Base-by-base conservation (phyloP, 2,888 invertebrate species). In the Homarus gammarus region DNA sequence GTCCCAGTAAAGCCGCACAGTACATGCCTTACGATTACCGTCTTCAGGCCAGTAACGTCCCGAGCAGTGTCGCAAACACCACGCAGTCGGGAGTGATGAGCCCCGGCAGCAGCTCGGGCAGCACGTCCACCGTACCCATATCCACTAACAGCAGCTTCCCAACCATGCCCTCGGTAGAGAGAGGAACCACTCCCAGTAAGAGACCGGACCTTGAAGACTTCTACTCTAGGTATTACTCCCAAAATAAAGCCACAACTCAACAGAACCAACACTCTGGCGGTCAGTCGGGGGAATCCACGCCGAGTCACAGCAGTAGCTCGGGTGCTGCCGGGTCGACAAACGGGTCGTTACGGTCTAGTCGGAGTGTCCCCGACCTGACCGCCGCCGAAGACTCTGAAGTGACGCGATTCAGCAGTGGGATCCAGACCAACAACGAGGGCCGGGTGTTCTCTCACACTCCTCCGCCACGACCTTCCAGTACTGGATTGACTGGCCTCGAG, bases 341-440 rank as follows among this genome's bases (percentile, higher is more conserved):
- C n/a, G 89, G 88, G n/a, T 82, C 90, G 1, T 33, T 91, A 73
- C 79, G 91, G 12, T 84, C 90, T 38, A 88, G 91, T 70, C 85
- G 90, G n/a, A 91, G 91, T 87, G 92, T 91, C n/a, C 92, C 92
- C 27, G 92, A 92, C 56, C 86, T 92, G 31, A 92, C 89, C 31
- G 92, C 91, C 15, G 77, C 87, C 0, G 92, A 90, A 75, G 92
- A 92, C 70, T 79, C 78, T 44, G 92, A 92, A 81, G 92, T 92
- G 12, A 85, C 81, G 1, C 72, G 31, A 6, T 78, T 72, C 27
- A 89, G 81, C 61, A 89, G 49, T 81, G 77, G 75, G 3, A 68
- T 77, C 2, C 83, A 75, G 68, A 84, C 84, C 5, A 77, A 38
- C 8, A 82, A 27, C 51, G 85, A 86, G 3, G 64, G 82, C 70